Evolutionary conservation across 1,140 invertebrate genomes (phyloP).

Genomic region (Magallana ariakensis): DNA sequence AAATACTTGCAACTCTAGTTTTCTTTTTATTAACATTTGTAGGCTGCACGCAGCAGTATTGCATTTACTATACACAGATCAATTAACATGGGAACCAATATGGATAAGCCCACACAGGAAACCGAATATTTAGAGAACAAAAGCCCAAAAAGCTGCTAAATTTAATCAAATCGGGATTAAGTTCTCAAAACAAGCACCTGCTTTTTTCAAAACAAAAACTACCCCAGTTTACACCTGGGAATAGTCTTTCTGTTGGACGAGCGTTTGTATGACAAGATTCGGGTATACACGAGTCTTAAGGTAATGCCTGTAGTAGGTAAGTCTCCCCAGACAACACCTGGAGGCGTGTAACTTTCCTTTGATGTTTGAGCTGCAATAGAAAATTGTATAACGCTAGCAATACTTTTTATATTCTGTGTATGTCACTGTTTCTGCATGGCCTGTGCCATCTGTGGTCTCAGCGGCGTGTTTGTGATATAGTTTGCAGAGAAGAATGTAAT

Average conservation of each 20-base stretch:
- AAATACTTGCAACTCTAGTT: too few species aligned
- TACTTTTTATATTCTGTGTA: background rate
- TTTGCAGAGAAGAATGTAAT: too few species aligned
- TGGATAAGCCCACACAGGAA: background rate
- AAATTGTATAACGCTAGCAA: constrained; percentile 12
- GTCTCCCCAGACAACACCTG: background rate
- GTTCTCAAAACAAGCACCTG: constrained; percentile 29
- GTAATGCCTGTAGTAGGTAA: background rate
- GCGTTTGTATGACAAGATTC: constrained; percentile 8
- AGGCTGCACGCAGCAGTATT: background rate
- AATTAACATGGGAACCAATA: constrained; percentile 27
- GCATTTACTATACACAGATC: constrained; percentile 24
- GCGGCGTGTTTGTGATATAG: too few species aligned
- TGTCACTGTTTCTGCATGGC: background rate
- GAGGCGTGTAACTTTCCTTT: constrained; percentile 15
- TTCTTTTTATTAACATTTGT: background rate
- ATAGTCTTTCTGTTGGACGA: constrained; percentile 2
- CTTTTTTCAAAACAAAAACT: constrained; percentile 22
- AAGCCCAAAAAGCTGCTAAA: constrained; percentile 28
- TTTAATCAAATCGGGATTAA: constrained; percentile 37
- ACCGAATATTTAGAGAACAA: constrained; percentile 12
- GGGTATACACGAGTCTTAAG: constrained; percentile 15
- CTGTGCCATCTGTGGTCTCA: background rate
- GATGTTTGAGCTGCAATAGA: constrained; percentile 27
- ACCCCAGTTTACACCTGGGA: constrained; percentile 25